Conservation (phyloP, 2,888 invertebrate genomes). For the Mesorhabditis spiculigera region DNA sequence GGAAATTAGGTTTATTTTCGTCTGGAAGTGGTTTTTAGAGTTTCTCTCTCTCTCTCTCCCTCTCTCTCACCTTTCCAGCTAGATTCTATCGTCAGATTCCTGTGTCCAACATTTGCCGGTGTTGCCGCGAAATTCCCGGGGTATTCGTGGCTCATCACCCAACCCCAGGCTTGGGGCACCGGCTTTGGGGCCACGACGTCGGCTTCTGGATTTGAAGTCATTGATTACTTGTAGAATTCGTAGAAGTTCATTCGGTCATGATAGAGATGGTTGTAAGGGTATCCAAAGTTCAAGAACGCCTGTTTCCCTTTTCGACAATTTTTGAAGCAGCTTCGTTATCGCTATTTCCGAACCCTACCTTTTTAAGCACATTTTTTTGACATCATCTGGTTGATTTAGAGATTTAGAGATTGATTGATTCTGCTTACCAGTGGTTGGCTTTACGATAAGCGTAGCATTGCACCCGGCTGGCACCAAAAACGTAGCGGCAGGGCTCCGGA, state of each 20-base stretch:
- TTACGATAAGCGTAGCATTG: neutral
- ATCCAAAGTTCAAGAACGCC: too few species aligned
- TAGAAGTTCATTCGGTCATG: too few species aligned
- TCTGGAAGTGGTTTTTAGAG: neutral
- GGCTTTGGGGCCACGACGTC: neutral
- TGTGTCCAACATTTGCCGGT: neutral
- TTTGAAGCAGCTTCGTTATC: too few species aligned
- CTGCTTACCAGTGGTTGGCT: neutral
- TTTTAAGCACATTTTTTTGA: too few species aligned
- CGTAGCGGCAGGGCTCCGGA: neutral
- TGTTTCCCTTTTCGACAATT: too few species aligned
- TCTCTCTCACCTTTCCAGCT: neutral
- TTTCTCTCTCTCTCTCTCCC: neutral
- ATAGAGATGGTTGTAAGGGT: too few species aligned
- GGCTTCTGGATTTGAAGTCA: too few species aligned
- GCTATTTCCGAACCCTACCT: too few species aligned
- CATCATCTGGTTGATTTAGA: too few species aligned
- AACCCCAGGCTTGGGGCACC: neutral
- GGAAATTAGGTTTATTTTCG: too few species aligned
- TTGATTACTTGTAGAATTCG: too few species aligned
- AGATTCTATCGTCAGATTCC: neutral
- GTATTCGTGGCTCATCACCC: neutral
- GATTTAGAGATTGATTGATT: too few species aligned
- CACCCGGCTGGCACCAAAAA: neutral
- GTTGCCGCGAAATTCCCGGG: neutral